A percentile compares a stretch with the other conserved stretches of the same genome.
These are phyloP conservation scores for Hyaena hyaena DNA, from an alignment of 2,113 vertebrate genomes.

Conservation along the genomic window DNA sequence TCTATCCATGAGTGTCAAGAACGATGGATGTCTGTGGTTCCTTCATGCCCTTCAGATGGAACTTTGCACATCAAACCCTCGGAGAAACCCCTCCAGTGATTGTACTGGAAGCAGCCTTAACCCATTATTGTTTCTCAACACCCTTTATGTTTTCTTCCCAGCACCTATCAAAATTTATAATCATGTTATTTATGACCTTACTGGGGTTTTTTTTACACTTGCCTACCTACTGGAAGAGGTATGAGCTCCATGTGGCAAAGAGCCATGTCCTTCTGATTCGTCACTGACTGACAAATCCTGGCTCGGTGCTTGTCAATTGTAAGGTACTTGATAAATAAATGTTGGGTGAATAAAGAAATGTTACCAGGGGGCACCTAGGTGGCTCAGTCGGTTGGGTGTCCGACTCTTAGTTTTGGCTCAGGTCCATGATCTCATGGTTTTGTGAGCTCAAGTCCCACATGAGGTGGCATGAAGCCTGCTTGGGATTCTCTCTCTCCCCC, in stretches of 20 bases:
- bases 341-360: neutral
- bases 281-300: no score
- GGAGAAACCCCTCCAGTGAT: neutral
- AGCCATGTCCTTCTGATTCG: neutral
- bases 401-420: no score
- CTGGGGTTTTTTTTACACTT: neutral
- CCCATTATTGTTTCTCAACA: neutral
- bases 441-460: no score
- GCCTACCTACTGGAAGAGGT: neutral
- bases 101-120: neutral
- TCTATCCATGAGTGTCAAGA: accelerated
- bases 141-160: neutral
- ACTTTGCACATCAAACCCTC: neutral
- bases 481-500: no score
- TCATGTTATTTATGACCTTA: no score
- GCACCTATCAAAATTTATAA: no score
- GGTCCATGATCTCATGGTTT: no score
- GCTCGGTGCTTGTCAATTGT: neutral
- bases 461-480: no score
- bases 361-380: no score
- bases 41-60: neutral
- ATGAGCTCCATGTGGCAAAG: neutral
- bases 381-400: no score
- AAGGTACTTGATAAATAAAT: neutral
- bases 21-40: accelerated